Evolutionary conservation across 2,888 invertebrate species (phyloP).

Genomic region (Buathra laborator): DNA sequence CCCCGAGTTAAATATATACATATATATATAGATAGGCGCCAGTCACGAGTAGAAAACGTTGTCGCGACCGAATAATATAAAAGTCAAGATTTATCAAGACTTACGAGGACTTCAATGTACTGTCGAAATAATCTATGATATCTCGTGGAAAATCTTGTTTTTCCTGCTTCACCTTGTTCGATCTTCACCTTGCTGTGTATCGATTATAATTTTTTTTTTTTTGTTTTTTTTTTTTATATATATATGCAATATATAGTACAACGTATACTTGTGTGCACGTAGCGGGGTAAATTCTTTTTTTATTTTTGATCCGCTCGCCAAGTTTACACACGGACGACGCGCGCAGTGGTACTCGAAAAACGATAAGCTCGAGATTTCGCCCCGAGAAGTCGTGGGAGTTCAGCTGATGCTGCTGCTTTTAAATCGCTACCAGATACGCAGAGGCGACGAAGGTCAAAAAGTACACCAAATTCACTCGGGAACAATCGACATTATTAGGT

Average conservation of each 20-base stretch:
- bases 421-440: not conserved
- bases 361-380: not conserved
- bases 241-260: not conserved
- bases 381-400: slow-evolving; percentile 4
- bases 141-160: not conserved
- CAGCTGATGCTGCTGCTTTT: slow-evolving; percentile 6
- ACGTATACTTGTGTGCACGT: not conserved
- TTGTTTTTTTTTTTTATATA: not conserved
- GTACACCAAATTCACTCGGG: not conserved
- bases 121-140: slow-evolving; percentile 9
- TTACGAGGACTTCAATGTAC: not conserved
- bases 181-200: not conserved
- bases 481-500: no score
- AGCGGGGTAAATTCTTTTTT: not conserved
- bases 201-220: not conserved
- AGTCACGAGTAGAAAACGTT: not conserved
- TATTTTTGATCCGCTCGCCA: not conserved
- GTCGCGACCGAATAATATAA: not conserved
- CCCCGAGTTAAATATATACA: not conserved
- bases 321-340: not conserved
- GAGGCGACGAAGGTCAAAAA: not conserved
- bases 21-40: slow-evolving; percentile 1
- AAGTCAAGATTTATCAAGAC: slow-evolving; percentile 25
- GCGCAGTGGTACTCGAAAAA: not conserved
- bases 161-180: not conserved